Evolutionary conservation across 2,888 invertebrate genomes (phyloP).

Genomic region (Idaea aversata): DNA sequence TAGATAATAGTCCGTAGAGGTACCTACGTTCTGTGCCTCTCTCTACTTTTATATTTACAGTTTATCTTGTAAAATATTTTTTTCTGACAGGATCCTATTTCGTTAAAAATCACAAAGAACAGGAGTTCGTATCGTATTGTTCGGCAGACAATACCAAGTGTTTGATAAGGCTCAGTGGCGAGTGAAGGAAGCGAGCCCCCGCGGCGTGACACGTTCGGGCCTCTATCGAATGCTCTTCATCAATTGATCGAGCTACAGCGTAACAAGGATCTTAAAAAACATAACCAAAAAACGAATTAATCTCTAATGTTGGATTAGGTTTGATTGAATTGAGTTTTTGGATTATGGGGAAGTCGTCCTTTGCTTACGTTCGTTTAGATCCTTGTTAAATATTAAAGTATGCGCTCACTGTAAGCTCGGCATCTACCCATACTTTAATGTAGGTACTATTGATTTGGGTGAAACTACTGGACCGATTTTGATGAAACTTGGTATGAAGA

Average conservation of each 20-base stretch:
- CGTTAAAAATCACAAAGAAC: conserved; percentile 4
- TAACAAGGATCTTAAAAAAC: not conserved
- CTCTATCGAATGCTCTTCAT: conserved; percentile 68
- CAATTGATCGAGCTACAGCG: conserved; percentile 59
- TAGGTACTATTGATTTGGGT: too few species aligned
- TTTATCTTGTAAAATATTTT: not conserved
- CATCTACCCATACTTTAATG: too few species aligned
- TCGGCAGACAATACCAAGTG: conserved; percentile 31
- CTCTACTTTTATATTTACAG: not conserved
- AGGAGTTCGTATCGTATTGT: conserved; percentile 15
- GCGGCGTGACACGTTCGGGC: conserved; percentile 66
- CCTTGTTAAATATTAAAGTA: too few species aligned
- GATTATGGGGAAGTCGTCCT: too few species aligned
- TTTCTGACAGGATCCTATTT: not conserved
- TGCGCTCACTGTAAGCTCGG: too few species aligned
- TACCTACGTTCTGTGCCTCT: too few species aligned
- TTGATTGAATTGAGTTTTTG: too few species aligned
- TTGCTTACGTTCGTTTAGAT: too few species aligned
- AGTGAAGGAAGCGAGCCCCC: conserved; percentile 37
- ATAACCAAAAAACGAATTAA: not conserved
- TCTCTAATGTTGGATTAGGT: too few species aligned
- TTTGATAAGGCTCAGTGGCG: conserved; percentile 26
- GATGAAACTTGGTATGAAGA: too few species aligned
- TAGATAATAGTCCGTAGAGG: too few species aligned
- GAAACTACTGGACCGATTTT: too few species aligned